phyloP scores from a whole-genome alignment of 2,888 invertebrate genomes.

The Alloplasta piceator region DNA sequence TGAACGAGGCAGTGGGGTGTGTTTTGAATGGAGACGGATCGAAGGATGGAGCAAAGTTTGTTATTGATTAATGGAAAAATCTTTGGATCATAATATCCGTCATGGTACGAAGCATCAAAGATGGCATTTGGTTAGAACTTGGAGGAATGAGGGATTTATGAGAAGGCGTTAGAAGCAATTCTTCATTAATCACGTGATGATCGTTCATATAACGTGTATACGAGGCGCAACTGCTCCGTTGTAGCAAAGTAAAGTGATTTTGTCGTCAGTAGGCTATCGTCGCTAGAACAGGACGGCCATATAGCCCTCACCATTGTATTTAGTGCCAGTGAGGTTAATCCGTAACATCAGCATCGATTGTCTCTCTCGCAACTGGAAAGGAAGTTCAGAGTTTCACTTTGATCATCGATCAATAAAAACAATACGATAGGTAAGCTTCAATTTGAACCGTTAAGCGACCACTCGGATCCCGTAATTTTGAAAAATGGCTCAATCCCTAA shows the following conservation, averaged over 20 bases:
- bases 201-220: constrained; percentile 31
- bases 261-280: constrained; percentile 65
- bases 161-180: constrained; percentile 64
- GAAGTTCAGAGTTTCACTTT: constrained; percentile 29
- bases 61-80: neutral
- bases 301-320: constrained; percentile 43
- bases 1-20: too few relatives aligned
- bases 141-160: constrained; percentile 29
- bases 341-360: constrained; percentile 32
- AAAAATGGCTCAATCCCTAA: neutral
- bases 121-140: constrained; percentile 38
- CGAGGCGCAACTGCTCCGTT: constrained; percentile 52
- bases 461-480: neutral
- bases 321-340: constrained; percentile 59
- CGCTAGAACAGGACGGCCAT: constrained; percentile 62
- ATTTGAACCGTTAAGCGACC: neutral
- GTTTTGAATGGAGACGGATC: too few relatives aligned
- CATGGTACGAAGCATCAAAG: neutral
- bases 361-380: constrained; percentile 24
- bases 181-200: constrained; percentile 61
- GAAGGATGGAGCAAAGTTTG: neutral
- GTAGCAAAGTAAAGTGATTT: constrained; percentile 58
- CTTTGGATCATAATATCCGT: neutral
- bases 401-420: constrained; percentile 31
- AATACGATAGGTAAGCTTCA: constrained; percentile 39